phyloP scores from a whole-genome alignment of 2,797 vertebrate species.

The Australoheros facetus region DNA sequence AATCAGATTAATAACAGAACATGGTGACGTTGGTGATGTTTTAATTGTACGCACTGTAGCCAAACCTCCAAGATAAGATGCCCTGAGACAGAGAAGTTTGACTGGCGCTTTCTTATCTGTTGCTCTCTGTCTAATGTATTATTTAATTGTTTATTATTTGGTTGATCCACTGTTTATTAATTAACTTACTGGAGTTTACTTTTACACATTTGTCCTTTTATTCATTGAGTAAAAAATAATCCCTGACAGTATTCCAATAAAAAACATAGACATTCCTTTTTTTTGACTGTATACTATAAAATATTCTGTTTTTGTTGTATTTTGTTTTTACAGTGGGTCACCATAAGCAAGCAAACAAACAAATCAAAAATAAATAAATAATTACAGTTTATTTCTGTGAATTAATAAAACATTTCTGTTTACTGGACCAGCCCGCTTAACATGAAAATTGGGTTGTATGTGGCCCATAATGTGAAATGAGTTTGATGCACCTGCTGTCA shows the following conservation, averaged over 20 bases:
- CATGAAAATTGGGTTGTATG: background rate
- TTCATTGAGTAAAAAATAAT: no score
- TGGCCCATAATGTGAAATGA: background rate
- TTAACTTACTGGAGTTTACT: no score
- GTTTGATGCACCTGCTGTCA: background rate
- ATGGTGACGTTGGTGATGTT: no score
- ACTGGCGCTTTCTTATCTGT: no score
- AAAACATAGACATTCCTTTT: background rate
- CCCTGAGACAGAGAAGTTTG: no score
- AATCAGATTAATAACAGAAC: no score
- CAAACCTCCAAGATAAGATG: no score
- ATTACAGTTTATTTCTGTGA: background rate
- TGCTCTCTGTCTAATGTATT: no score
- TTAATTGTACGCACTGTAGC: no score
- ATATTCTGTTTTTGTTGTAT: background rate
- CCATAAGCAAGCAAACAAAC: background rate
- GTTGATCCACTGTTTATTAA: no score
- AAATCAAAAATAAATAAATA: background rate
- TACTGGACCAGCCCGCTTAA: background rate
- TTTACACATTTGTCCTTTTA: no score
- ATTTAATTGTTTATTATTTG: no score
- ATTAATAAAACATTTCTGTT: background rate
- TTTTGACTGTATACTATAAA: background rate
- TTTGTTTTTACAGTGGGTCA: background rate
- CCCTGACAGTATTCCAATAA: background rate